Evolutionary conservation across 1,140 invertebrate species (phyloP), one percentile per base, ranked within the genome.

Genomic region (Anastatus disparis): DNA sequence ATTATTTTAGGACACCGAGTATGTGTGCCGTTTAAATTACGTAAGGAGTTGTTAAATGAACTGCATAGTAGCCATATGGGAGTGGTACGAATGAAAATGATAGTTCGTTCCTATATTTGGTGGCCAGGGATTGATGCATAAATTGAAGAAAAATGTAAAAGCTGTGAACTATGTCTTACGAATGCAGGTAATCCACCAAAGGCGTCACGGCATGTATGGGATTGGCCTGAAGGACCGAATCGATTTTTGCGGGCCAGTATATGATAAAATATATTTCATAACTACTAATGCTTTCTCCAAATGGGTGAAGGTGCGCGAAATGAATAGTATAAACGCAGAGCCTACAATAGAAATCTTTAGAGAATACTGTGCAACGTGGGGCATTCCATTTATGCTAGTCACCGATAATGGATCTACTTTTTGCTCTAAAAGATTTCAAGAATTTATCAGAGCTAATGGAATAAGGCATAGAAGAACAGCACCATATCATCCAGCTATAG

Each of bases 1-100:
- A 52, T 79, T 10, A 61, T 78, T 31, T 81, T 76, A 75, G 77
- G 77, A 2, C 75, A 79, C 66, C 46, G 75, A 24, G 67, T 81
- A 10, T 67, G 78, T 2, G 61, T 81, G 35, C 77, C 78, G 3
- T 31, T 9, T 17, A 48, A 24, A 12, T 74, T 72, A 22, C 61
- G 74, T 24, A n/a, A 56, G 4, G 35, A n/a, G 0, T 31, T 81
- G 24, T 48, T 82, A 53, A 56, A 72, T 38, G 75, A 81, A 69
- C 68, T 82, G 26, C 79, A 81, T 62, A 71, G 66, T 13, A 71
- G 74, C 10, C 80, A 80, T 50, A 63, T 67, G 20, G 80, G 76
- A 22, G 72, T 79, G 1, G 72, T 75, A 15, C 73, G 72, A 74
- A 81, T 78, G 75, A 81, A 79, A 66, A 63, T 74, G 22, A 59